Conservation (phyloP, 2,888 invertebrate genomes). For the Nebria brevicollis region DNA sequence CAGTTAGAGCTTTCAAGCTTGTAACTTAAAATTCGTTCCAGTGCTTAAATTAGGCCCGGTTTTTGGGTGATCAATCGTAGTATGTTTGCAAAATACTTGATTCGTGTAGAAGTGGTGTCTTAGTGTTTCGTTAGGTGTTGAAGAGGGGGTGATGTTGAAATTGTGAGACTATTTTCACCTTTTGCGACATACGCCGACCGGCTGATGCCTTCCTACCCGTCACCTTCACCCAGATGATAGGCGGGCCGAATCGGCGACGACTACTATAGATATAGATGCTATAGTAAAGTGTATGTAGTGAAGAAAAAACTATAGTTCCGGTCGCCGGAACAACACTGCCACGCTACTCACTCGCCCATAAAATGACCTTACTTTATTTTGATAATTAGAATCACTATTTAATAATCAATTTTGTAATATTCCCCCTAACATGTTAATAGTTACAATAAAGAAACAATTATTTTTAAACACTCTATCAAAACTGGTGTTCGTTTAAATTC, state of each 20-base stretch:
- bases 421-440: not conserved
- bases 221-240: not conserved
- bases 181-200: not conserved
- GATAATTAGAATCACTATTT: not conserved
- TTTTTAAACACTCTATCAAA: too few relatives aligned
- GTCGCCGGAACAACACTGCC: not conserved
- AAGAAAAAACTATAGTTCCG: slow-evolving; percentile 1
- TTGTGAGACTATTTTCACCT: not conserved
- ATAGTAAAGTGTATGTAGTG: not conserved
- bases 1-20: too few relatives aligned
- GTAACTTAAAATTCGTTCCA: too few relatives aligned
- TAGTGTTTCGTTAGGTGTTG: not conserved
- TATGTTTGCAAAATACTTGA: not conserved
- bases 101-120: not conserved
- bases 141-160: not conserved
- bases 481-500: too few relatives aligned
- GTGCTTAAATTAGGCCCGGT: too few relatives aligned
- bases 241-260: not conserved
- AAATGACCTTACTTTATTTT: not conserved
- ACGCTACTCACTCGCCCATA: not conserved
- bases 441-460: too few relatives aligned
- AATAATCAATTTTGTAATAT: not conserved
- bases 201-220: not conserved
- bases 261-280: not conserved
- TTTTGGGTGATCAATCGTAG: not conserved